Evolutionary conservation across 2,113 vertebrate species (phyloP).

Genomic region (Tragelaphus scriptus): DNA sequence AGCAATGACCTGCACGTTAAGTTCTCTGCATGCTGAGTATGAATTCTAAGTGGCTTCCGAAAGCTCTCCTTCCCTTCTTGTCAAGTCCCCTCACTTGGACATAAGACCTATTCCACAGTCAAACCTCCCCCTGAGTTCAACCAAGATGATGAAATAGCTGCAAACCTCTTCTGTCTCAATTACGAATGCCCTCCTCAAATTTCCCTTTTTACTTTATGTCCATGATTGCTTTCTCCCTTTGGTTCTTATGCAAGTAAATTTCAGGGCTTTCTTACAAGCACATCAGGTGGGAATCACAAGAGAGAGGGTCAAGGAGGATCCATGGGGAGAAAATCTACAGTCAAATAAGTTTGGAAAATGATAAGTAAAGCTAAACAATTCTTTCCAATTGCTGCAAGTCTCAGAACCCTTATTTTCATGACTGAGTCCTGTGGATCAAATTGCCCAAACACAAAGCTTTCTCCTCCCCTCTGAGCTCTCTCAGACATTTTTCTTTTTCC

Average conservation of each 20-base stretch:
- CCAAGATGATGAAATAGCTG: rapidly evolving
- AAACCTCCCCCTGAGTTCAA: background rate
- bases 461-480: background rate
- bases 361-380: background rate
- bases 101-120: background rate
- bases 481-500: background rate
- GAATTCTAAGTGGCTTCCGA: background rate
- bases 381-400: rapidly evolving
- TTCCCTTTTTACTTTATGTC: background rate
- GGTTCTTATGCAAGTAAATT: rapidly evolving
- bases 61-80: rapidly evolving
- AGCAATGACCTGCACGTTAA: rapidly evolving
- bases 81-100: rapidly evolving
- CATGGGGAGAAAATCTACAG: rapidly evolving
- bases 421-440: background rate
- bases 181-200: background rate
- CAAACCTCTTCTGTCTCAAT: rapidly evolving
- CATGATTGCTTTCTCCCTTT: background rate
- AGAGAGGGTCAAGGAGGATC: too few relatives aligned
- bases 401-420: background rate
- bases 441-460: rapidly evolving
- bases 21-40: background rate
- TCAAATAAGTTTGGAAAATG: too few relatives aligned
- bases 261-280: background rate
- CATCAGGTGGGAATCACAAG: rapidly evolving